Evolutionary conservation across 2,113 vertebrate species (phyloP).

Genomic region (Plecturocebus donacophilus): DNA sequence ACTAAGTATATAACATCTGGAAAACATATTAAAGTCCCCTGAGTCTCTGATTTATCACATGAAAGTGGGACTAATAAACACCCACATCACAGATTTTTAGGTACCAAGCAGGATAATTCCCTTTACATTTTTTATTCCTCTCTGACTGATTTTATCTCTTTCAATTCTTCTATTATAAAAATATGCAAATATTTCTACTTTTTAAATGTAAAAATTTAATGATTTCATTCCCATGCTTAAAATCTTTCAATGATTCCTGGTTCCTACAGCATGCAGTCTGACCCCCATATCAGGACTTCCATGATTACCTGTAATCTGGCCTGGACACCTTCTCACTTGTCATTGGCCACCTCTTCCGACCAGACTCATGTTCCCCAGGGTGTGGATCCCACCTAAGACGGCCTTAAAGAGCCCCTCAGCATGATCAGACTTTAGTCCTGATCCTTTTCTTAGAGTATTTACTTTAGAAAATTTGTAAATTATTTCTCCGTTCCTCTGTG

Average conservation of each 20-base stretch:
- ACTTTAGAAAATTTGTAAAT: background rate
- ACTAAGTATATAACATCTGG: background rate
- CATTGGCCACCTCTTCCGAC: rapidly evolving
- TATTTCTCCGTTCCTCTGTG: background rate
- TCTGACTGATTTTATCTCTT: background rate
- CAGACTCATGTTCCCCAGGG: background rate
- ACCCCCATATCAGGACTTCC: background rate
- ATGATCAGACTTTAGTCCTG: background rate
- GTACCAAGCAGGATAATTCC: background rate
- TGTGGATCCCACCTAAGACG: background rate
- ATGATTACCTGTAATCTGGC: rapidly evolving
- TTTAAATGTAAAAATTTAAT: background rate
- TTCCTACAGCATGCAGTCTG: background rate
- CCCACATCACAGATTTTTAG: conserved; percentile 28
- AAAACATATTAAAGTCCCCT: conserved; percentile 12
- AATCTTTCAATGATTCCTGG: background rate
- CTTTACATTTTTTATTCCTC: background rate
- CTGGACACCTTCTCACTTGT: background rate
- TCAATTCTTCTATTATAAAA: background rate
- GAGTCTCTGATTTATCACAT: conserved; percentile 8
- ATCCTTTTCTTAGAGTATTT: background rate
- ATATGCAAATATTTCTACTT: background rate
- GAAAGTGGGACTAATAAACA: conserved; percentile 34
- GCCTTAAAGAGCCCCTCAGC: rapidly evolving
- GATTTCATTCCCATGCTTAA: background rate